These are phyloP conservation scores for Amphiprion percula DNA, from an alignment of 2,113 vertebrate genomes.

Conservation along the genomic window DNA sequence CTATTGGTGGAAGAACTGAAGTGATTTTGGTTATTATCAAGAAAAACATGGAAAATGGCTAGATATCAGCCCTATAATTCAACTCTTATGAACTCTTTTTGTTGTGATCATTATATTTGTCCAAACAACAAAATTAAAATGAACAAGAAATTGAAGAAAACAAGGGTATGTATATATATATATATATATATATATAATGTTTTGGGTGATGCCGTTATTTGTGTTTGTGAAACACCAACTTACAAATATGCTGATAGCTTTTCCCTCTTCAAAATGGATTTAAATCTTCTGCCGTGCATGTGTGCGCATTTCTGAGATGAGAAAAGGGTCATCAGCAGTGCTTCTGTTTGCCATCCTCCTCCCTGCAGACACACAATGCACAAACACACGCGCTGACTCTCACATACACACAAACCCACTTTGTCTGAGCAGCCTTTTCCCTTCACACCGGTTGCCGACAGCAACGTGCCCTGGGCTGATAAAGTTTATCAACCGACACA, in stretches of 20 bases:
- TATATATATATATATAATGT: background rate
- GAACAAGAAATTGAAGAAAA: too few species aligned
- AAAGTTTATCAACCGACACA: conserved; percentile 78
- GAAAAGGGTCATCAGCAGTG: conserved; percentile 49
- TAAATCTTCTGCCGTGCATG: conserved; percentile 25
- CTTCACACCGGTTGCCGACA: conserved; percentile 57
- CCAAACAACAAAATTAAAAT: too few species aligned
- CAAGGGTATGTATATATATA: too few species aligned
- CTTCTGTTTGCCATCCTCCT: conserved; percentile 34
- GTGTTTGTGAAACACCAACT: conserved; percentile 51
- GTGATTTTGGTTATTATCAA: too few species aligned
- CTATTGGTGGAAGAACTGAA: too few species aligned
- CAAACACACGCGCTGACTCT: conserved; percentile 27
- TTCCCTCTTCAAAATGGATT: conserved; percentile 55
- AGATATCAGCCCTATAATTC: too few species aligned
- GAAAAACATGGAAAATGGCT: too few species aligned
- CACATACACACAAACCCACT: conserved; percentile 45
- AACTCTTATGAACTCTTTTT: too few species aligned
- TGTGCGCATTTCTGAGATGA: conserved; percentile 30
- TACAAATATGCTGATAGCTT: conserved; percentile 62
- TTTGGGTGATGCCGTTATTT: conserved; percentile 24
- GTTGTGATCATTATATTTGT: too few species aligned
- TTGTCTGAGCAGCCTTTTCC: conserved; percentile 70
- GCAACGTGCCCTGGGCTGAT: conserved; percentile 74
- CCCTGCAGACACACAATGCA: conserved; percentile 22